Evolutionary conservation across 2,113 vertebrate species (phyloP).

Genomic region (Oreochromis niloticus): DNA sequence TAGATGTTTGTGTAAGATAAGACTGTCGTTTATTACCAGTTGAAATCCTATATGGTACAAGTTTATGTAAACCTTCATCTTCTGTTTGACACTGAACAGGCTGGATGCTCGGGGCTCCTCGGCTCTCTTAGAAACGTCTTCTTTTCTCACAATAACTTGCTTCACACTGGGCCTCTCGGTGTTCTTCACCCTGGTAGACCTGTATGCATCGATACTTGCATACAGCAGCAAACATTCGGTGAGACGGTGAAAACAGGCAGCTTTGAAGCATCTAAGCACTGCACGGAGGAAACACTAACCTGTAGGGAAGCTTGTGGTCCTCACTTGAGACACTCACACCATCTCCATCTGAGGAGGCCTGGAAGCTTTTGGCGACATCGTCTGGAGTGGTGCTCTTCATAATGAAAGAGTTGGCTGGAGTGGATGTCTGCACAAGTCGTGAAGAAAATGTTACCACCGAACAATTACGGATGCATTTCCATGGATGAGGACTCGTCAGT

Average conservation of each 20-base stretch:
- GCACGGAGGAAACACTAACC: constrained; percentile 62
- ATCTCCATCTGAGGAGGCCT: constrained; percentile 81
- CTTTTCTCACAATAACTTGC: constrained; percentile 86
- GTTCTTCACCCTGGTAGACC: constrained; percentile 89
- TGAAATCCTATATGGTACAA: fast-evolving
- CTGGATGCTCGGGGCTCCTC: constrained; percentile 69
- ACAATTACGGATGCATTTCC: fast-evolving
- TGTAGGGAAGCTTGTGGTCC: constrained; percentile 83
- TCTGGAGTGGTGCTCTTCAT: constrained; percentile 69
- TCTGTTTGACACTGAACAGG: constrained; percentile 83
- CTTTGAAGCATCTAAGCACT: not conserved
- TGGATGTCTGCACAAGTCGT: constrained; percentile 61
- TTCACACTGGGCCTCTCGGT: constrained; percentile 79
- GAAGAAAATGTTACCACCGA: not conserved
- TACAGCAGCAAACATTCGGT: not conserved
- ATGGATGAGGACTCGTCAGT: not conserved
- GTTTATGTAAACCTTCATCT: constrained; percentile 82
- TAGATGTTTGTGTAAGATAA: not conserved
- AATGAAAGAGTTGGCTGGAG: constrained; percentile 73
- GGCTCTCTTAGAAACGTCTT: constrained; percentile 76
- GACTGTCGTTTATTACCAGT: not conserved
- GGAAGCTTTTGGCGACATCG: constrained; percentile 72
- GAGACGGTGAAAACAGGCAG: not conserved
- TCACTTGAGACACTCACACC: constrained; percentile 68
- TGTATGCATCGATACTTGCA: constrained; percentile 85